Evolutionary conservation across 2,797 vertebrate species (phyloP), one percentile per base, ranked within the genome.

Genomic region (Pipistrellus nathusii): DNA sequence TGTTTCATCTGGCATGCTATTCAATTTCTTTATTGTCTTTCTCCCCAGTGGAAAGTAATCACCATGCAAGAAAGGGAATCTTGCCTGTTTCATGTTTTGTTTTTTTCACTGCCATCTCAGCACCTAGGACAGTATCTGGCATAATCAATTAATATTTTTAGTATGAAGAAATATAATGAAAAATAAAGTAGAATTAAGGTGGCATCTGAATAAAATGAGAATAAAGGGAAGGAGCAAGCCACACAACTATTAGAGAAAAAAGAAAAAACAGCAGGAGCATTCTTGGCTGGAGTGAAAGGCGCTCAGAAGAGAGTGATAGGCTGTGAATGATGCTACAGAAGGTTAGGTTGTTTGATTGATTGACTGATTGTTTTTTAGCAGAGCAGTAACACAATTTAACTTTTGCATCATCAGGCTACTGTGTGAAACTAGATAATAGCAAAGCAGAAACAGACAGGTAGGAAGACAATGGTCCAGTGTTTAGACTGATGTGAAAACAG

Each of bases 141-240:
- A 55, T 17, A 38, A 64, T 90, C 84, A 59, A 78, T 48, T 86
- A n/a, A 17, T 72, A n/a, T 15, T 62, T 88, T 30, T 44, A 55
- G 17, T 66, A 20, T 62, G 5, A 94, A 92, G 46, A 96, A 80
- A 68, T n/a, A 85, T 25, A 77, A 71, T 66, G 41, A 71, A 89
- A 90, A 91, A 35, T 75, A 68, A 94, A 81, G 17, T 68, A 72
- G 44, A 21, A 11, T 83, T 59, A 71, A 85, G 51, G 18, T n/a
- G 35, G 25, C 7, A 27, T 91, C 59, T 83, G 32, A 75, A 88
- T 90, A 76, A 85, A 88, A 38, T 10, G 11, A 41, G n/a, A 90
- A 30, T 66, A 68, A 91, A 96, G 59, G 21, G n/a, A 80, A 85
- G 48, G 55, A 91, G 55, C 21, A 82, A 82, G 32, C 30, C 7